These are phyloP conservation scores for Sebastiscus tertius DNA, from an alignment of 2,797 vertebrate species.

Conservation along the genomic window DNA sequence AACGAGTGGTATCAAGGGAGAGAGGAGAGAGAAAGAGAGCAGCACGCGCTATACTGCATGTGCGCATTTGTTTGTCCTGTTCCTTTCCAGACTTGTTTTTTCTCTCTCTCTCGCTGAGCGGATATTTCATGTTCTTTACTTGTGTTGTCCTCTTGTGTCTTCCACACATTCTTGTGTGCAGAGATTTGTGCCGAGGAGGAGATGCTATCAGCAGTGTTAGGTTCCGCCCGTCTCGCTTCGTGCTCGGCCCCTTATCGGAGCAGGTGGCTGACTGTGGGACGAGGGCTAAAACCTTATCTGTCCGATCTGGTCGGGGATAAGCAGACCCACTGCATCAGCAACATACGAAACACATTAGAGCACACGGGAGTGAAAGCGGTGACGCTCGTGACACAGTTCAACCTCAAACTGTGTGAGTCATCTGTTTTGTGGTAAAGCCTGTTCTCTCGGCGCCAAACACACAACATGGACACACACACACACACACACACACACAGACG, in stretches of 20 bases:
- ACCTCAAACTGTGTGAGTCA: constrained; percentile 70
- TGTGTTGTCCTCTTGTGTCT: constrained; percentile 29
- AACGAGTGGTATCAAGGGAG: constrained; percentile 19
- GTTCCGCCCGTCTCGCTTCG: constrained; percentile 48
- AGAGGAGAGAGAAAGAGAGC: constrained; percentile 1
- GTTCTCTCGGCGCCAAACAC: constrained; percentile 20
- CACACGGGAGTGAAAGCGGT: constrained; percentile 47
- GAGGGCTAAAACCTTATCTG: constrained; percentile 56
- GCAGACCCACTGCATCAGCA: constrained; percentile 48
- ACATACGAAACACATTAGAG: constrained; percentile 59
- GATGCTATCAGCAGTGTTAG: constrained; percentile 66
- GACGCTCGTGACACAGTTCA: constrained; percentile 61
- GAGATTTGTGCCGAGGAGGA: constrained; percentile 42
- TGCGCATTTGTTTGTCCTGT: background rate
- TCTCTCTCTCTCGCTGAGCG: background rate
- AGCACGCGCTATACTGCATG: background rate
- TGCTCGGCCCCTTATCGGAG: constrained; percentile 62
- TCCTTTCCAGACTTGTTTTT: constrained; percentile 19
- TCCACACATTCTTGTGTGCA: constrained; percentile 43
- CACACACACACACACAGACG: background rate
- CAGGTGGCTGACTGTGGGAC: constrained; percentile 63
- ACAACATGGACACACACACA: constrained; percentile 12
- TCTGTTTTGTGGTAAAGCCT: constrained; percentile 61
- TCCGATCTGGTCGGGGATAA: constrained; percentile 51
- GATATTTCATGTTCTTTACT: constrained; percentile 28